These are phyloP conservation scores for Cataglyphis livida DNA, from an alignment of 2,888 invertebrate genomes.

Conservation along the genomic window DNA sequence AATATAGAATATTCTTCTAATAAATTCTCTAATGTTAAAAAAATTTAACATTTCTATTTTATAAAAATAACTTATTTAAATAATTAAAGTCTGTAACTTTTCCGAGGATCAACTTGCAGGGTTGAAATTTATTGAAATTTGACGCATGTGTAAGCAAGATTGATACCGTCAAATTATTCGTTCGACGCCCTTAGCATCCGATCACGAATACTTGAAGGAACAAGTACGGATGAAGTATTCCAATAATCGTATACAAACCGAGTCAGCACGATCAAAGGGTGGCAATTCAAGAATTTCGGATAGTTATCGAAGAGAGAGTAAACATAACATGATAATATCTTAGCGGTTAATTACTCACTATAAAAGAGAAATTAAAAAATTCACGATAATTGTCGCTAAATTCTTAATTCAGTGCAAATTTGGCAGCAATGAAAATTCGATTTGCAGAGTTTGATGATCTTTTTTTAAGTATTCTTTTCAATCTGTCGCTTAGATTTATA, in stretches of 20 bases:
- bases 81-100: neutral
- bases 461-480: neutral
- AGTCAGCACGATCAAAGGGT: constrained; percentile 38
- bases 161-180: constrained; percentile 61
- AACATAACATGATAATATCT: constrained; percentile 4
- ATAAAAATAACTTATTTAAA: neutral
- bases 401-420: neutral
- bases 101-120: neutral
- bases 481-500: neutral
- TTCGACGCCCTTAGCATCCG: constrained; percentile 47
- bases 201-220: constrained; percentile 69
- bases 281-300: constrained; percentile 44
- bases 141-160: constrained; percentile 47
- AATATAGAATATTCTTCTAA: neutral
- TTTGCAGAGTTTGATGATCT: neutral
- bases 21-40: neutral
- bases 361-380: neutral
- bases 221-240: constrained; percentile 77
- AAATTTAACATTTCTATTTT: neutral
- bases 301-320: constrained; percentile 7
- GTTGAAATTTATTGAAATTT: constrained; percentile 20
- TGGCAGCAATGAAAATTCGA: neutral
- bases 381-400: neutral
- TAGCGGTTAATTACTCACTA: neutral
- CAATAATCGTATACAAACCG: constrained; percentile 71